Percentiles rank a stretch among this genome's conserved stretches.
These are phyloP conservation scores for Alaudala cheleensis DNA, from an alignment of 2,113 vertebrate species.

Conservation along the genomic window DNA sequence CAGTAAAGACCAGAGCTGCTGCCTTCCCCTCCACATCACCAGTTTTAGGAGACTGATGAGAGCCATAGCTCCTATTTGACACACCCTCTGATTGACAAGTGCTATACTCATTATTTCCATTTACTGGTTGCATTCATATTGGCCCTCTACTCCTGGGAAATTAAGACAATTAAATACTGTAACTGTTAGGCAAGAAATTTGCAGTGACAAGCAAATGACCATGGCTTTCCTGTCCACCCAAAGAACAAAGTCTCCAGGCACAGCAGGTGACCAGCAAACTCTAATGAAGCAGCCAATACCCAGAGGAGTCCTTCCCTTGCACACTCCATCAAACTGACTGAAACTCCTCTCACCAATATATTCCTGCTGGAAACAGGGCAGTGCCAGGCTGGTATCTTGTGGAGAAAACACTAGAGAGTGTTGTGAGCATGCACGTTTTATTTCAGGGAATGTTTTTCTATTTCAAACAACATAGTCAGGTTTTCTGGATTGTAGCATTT, in stretches of 20 bases:
- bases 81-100: not conserved
- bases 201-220: not conserved
- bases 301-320: not conserved
- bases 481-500: not conserved
- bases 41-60: not conserved
- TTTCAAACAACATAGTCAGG: not conserved
- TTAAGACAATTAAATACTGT: slow-evolving; percentile 7
- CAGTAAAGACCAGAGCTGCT: not conserved
- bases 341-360: not conserved
- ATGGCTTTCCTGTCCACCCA: not conserved
- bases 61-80: not conserved
- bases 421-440: not conserved
- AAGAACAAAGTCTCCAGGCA: not conserved
- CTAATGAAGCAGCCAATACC: not conserved
- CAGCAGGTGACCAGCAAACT: not conserved
- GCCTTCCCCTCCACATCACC: not conserved
- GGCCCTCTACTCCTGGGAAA: not conserved
- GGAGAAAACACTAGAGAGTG: not conserved
- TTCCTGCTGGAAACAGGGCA: not conserved
- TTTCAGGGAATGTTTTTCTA: not conserved
- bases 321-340: not conserved
- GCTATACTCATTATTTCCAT: not conserved
- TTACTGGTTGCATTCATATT: not conserved
- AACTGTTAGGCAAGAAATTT: not conserved
- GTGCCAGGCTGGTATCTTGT: not conserved